These are phyloP conservation scores for Ophiothrix spiculata DNA, from an alignment of 35 echinoderm and acorn worm species.

Conservation along the genomic window DNA sequence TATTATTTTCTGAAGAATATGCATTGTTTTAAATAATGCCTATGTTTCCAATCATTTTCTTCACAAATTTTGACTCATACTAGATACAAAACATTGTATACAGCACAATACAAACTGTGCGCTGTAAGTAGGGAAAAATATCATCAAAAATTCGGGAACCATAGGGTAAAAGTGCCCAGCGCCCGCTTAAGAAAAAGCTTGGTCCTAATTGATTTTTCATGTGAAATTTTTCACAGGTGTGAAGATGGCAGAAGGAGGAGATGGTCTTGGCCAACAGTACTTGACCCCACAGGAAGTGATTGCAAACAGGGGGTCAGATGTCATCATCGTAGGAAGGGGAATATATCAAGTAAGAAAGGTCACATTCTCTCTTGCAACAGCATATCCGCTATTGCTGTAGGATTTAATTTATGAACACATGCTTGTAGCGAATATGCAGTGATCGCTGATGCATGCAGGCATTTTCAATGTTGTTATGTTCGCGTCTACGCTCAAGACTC, in stretches of 20 bases:
- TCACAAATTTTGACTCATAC: too few species aligned
- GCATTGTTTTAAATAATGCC: too few species aligned
- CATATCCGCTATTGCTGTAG: neutral
- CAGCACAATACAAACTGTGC: neutral
- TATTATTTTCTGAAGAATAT: too few species aligned
- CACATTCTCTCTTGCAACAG: neutral
- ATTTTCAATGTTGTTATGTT: too few species aligned
- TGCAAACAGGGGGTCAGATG: constrained; percentile 62
- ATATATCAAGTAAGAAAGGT: constrained; percentile 75
- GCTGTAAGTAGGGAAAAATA: neutral
- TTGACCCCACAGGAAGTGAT: constrained; percentile 92
- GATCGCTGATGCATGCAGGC: neutral
- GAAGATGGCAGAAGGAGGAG: constrained; percentile 61
- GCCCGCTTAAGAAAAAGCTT: neutral
- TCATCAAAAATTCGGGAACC: too few species aligned
- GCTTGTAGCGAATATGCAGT: neutral
- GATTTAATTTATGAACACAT: neutral
- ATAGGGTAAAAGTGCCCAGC: too few species aligned
- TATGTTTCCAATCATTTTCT: too few species aligned
- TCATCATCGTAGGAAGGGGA: constrained; percentile 95
- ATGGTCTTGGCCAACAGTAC: constrained; percentile 83
- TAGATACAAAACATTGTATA: too few species aligned
- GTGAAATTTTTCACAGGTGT: constrained; percentile 91
- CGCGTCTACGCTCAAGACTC: neutral
- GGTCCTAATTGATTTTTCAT: neutral